These are phyloP conservation scores for Notospermus geniculatus DNA, from an alignment of 1,140 invertebrate species.

Conservation along the genomic window DNA sequence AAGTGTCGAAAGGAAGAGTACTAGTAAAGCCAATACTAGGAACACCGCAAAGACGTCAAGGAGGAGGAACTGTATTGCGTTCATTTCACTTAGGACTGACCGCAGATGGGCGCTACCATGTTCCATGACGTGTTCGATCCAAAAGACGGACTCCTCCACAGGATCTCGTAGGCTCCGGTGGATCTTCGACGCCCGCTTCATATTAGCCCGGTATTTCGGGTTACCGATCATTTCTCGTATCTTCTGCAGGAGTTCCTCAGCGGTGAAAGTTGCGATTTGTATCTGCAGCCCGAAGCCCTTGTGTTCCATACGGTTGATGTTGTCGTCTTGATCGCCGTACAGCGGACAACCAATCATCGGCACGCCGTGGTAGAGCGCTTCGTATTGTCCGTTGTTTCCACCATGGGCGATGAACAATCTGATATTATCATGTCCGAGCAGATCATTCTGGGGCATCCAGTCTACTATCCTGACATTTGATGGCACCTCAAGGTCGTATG, in stretches of 20 bases:
- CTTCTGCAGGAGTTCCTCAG: conserved; percentile 28
- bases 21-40: no score
- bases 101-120: no score
- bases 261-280: conserved; percentile 21
- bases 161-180: conserved; percentile 24
- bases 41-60: no score
- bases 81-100: no score
- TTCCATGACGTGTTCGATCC: no score
- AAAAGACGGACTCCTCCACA: no score
- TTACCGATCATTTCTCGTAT: conserved; percentile 30
- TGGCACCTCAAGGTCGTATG: neutral
- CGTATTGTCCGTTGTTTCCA: no score
- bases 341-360: conserved; percentile 21
- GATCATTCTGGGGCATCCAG: conserved; percentile 4
- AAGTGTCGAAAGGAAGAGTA: no score
- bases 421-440: neutral
- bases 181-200: conserved; percentile 35
- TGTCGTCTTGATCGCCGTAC: conserved; percentile 32
- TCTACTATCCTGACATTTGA: neutral
- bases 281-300: conserved; percentile 30
- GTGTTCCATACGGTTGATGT: conserved; percentile 30
- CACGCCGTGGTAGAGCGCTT: no score
- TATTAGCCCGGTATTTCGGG: conserved; percentile 31
- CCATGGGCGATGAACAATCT: neutral
- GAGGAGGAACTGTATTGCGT: no score